Evolutionary conservation across 2,888 invertebrate genomes (phyloP), one percentile per base, ranked within the genome.

Genomic region (Drosophila fulvimacula): DNA sequence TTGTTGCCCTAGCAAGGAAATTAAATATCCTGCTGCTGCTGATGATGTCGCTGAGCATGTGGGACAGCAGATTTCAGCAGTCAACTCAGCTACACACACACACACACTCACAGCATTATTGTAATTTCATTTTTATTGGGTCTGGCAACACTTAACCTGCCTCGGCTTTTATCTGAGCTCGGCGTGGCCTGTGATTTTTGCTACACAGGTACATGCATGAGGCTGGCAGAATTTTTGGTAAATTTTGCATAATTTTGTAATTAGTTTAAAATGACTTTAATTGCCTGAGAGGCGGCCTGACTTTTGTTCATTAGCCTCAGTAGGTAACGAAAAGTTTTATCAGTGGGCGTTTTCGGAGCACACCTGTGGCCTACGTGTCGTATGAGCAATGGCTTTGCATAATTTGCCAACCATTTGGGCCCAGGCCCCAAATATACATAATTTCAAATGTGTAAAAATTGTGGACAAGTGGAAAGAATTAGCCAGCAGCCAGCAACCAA

Each of bases 181-280:
- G 30, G 57, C 49, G 9, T 61, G 38, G 15, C 34, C 61, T 48
- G 48, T 73, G 60, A 62, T 76, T 69, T 56, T 32, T 66, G 30
- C 44, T 65, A 24, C 53, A 24, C 48, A 55, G 39, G 39, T 58
- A 27, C 39, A 34, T 64, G 66, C 66, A 73, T 71, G 68, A 72
- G 65, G 59, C 42, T 36, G 55, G 19, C 19, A 56, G n/a, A 68
- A 59, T 48, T 10, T 79, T 72, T 67, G 62, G 34, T 30, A 59
- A 62, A 64, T 82, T 76, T 75, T 70, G 88, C 84, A 88, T 86
- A 88, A 84, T 86, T 82, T 73, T 52, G 64, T 76, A 86, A 88
- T 85, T 76, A 79, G 76, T 72, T 82, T 58, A 60, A 76, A 85
- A 73, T 65, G 58, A 36, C 66, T 60, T 74, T 72, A 85, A 88